Evolutionary conservation across 2,888 invertebrate genomes (phyloP).

Genomic region (Trypoxylon attenuatum): DNA sequence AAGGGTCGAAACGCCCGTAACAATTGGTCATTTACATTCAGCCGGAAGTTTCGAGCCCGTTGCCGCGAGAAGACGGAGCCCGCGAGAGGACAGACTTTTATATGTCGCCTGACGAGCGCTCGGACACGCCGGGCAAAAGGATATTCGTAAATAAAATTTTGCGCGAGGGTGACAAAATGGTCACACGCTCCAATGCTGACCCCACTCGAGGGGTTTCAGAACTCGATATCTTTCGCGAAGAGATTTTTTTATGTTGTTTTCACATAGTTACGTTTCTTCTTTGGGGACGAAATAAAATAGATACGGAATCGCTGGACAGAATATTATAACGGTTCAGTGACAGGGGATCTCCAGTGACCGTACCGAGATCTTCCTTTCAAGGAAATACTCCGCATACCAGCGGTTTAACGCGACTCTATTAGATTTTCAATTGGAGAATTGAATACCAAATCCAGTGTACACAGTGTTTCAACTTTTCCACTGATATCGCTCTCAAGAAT

Average conservation of each 20-base stretch:
- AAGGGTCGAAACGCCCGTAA: constrained; percentile 22
- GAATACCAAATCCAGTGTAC: constrained; percentile 45
- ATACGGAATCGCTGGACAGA: constrained; percentile 62
- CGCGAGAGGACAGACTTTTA: constrained; percentile 34
- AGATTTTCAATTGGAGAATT: constrained; percentile 55
- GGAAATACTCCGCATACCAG: constrained; percentile 50
- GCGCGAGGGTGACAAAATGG: constrained; percentile 68
- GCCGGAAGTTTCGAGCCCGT: constrained; percentile 45
- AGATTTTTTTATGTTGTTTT: constrained; percentile 70
- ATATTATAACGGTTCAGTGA: constrained; percentile 70
- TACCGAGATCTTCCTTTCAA: constrained; percentile 34
- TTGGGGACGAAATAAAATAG: constrained; percentile 57
- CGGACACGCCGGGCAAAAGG: constrained; percentile 37
- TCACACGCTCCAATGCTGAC: constrained; percentile 73
- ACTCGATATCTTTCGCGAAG: constrained; percentile 57
- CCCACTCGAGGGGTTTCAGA: constrained; percentile 58
- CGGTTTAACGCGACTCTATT: constrained; percentile 59
- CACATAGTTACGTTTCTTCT: constrained; percentile 65
- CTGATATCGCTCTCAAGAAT: neutral
- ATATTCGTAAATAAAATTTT: constrained; percentile 68
- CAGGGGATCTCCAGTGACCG: constrained; percentile 50
- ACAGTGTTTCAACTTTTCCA: constrained; percentile 10
- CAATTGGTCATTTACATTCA: constrained; percentile 57
- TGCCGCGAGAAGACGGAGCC: constrained; percentile 32
- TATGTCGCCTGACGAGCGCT: constrained; percentile 18